These are phyloP conservation scores for Ecliptopera silaceata DNA, from an alignment of 2,888 invertebrate species.

Conservation along the genomic window DNA sequence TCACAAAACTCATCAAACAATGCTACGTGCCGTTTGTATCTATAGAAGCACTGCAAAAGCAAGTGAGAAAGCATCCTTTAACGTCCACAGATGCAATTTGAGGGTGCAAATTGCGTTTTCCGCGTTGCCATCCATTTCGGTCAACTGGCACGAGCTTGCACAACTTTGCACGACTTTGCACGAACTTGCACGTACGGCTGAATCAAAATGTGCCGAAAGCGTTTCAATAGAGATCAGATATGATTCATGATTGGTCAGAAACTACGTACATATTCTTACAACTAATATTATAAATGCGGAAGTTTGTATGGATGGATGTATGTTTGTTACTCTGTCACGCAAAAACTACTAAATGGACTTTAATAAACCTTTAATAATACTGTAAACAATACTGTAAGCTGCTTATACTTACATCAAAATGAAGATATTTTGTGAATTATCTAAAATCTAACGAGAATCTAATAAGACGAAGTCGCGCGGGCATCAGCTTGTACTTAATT, in stretches of 20 bases:
- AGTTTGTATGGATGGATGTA: too few relatives aligned
- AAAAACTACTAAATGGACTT: too few relatives aligned
- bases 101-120: conserved; percentile 43
- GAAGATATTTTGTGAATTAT: too few relatives aligned
- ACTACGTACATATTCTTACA: too few relatives aligned
- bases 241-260: neutral
- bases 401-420: too few relatives aligned
- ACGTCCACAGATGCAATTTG: conserved; percentile 50
- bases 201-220: conserved; percentile 18
- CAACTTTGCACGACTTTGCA: conserved; percentile 24
- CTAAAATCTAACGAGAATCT: too few relatives aligned
- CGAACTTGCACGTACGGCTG: conserved; percentile 24
- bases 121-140: conserved; percentile 45
- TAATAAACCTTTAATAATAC: too few relatives aligned
- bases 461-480: too few relatives aligned
- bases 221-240: neutral
- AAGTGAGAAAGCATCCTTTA: conserved; percentile 12
- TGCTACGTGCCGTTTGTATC: neutral
- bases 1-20: neutral
- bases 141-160: conserved; percentile 38
- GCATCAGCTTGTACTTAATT: too few relatives aligned
- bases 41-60: neutral
- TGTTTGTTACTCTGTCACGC: too few relatives aligned
- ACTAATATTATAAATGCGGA: too few relatives aligned
- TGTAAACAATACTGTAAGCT: too few relatives aligned